phyloP scores from a whole-genome alignment of 1,140 invertebrate genomes.

The Arctopsyche grandis region DNA sequence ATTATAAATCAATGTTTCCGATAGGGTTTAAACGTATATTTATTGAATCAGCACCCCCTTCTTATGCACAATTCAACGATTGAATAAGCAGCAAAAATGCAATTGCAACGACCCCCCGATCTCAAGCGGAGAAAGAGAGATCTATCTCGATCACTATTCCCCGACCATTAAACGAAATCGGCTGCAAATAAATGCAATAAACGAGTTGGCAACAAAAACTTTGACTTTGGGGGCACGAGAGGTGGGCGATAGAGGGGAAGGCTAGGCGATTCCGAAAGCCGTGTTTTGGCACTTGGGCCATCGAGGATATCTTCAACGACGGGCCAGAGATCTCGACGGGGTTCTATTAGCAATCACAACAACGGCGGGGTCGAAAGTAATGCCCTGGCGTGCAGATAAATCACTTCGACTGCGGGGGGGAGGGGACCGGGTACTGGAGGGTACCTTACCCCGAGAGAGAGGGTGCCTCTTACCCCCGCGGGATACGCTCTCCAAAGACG shows the following conservation, averaged over 20 bases:
- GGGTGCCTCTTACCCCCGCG: background rate
- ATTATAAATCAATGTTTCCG: too few relatives aligned
- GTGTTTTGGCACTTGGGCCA: background rate
- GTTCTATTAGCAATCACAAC: constrained; percentile 29
- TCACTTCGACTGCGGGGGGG: constrained; percentile 1
- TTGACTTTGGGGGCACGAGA: too few relatives aligned
- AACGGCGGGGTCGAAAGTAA: constrained; percentile 8
- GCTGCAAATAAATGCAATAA: constrained; percentile 10
- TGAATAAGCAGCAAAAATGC: background rate
- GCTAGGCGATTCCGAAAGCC: too few relatives aligned
- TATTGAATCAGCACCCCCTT: too few relatives aligned
- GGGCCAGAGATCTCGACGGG: background rate
- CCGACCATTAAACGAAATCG: background rate
- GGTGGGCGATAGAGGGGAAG: too few relatives aligned
- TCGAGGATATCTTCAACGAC: background rate
- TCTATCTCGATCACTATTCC: background rate
- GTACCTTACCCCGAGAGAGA: background rate
- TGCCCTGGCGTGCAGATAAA: constrained; percentile 10
- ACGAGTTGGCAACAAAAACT: background rate
- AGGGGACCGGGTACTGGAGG: background rate
- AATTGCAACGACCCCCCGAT: background rate
- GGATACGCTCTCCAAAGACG: background rate
- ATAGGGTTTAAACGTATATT: too few relatives aligned
- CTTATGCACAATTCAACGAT: background rate
- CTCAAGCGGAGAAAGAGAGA: background rate